Base-by-base conservation (phyloP, 1,140 invertebrate species). In the Leucophenga varia region DNA sequence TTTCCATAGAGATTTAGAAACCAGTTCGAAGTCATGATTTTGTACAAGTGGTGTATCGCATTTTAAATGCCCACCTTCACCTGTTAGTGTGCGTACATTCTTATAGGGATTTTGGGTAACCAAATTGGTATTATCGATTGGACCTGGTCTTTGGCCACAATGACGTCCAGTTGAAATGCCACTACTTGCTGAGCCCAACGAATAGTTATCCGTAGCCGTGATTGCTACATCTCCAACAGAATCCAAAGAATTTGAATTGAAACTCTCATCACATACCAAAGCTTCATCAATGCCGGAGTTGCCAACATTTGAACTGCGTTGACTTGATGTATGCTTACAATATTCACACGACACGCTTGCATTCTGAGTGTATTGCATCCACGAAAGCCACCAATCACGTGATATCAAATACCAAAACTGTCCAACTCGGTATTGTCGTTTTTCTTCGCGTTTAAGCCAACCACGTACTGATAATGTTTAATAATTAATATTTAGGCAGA, bases 401-500 rank as follows among this genome's bases (percentile, higher is more conserved):
- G 84, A 81, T 37, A 93, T 84, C 40, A 94, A 79, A 77, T 93
- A 93, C 90, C 90, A 93, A 68, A 91, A 87, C 76, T 93, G 89
- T 2, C 89, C 89, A 16, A 87, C 81, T 30, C 82, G 75, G 55
- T 87, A 84, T 0, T 88, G 86, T 32, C 87, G 80, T 13, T 81
- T 79, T 54, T 87, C 84, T 68, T 91, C 89, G 36, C 91, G 80
- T 10, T 83, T 78, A 37, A 93, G 72, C 90, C 91, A 94, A 1
- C 86, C 84, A 34, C 83, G 79, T 2, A 93, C 86, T 82, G 54
- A 5, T 40, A 13, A 30, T 9, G 19, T 30, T 30, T 8, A 57
- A 65, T 25, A 42, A 20, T 10, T 5, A 46, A 46, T n/a, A n/a
- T n/a, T 14, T 30, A 42, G 7, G 16, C 9, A 9, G 19, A 39